Percentiles rank a stretch among this genome's conserved stretches.
phyloP scores from a whole-genome alignment of 2,797 vertebrate species.

The Zonotrichia albicollis region DNA sequence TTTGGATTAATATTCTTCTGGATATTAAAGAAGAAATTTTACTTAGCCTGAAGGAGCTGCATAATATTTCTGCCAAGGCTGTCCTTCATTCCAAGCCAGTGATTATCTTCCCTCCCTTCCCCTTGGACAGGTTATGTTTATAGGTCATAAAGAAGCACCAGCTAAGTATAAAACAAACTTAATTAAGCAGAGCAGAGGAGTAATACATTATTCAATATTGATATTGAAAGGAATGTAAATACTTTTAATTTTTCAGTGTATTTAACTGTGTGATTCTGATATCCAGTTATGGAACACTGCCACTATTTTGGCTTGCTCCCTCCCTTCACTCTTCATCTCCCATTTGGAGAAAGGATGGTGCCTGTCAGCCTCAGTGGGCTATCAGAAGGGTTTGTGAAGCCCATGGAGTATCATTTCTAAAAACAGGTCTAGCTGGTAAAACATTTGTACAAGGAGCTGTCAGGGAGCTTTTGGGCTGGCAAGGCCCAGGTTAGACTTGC shows the following conservation, averaged over 20 bases:
- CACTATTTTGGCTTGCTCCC: neutral
- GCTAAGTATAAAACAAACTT: neutral
- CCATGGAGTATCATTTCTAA: neutral
- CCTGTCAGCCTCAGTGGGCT: neutral
- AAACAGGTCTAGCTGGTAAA: neutral
- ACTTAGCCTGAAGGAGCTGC: neutral
- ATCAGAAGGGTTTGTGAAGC: neutral
- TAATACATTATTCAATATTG: neutral
- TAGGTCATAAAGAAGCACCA: neutral
- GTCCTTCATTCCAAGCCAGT: neutral
- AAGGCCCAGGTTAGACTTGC: neutral
- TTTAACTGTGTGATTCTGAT: neutral
- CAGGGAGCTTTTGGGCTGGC: neutral
- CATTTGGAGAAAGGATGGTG: neutral
- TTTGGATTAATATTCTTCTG: neutral
- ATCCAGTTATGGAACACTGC: neutral
- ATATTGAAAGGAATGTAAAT: neutral
- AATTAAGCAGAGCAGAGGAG: neutral
- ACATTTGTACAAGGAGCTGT: neutral
- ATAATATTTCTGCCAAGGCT: neutral
- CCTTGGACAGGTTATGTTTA: neutral
- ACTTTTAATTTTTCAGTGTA: neutral
- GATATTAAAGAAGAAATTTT: neutral
- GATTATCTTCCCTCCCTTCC: neutral
- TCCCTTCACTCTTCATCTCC: neutral